Percentiles rank a stretch among this genome's conserved stretches.
phyloP scores from a whole-genome alignment of 2,888 invertebrate species.

The Conomelus anceps region DNA sequence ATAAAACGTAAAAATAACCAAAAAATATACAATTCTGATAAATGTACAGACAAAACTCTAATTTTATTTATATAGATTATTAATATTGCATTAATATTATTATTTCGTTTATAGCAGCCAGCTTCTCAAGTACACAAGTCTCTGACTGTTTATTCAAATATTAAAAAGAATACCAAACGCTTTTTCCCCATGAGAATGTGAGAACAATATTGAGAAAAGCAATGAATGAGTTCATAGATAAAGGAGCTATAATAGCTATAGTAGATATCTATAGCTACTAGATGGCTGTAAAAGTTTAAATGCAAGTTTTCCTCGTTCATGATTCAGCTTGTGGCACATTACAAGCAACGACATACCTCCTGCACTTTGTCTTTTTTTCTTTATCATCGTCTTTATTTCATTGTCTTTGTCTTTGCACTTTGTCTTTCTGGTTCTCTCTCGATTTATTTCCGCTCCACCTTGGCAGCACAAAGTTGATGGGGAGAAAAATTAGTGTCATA shows the following conservation, averaged over 20 bases:
- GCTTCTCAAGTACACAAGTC: too few relatives aligned
- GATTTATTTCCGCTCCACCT: conserved; percentile 28
- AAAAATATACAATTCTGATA: too few relatives aligned
- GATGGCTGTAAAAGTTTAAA: not conserved
- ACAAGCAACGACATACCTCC: not conserved
- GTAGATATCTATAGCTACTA: too few relatives aligned
- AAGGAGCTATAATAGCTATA: too few relatives aligned
- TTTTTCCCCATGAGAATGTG: not conserved
- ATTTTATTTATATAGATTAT: too few relatives aligned
- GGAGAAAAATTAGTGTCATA: conserved; percentile 35
- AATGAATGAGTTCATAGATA: not conserved
- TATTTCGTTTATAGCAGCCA: too few relatives aligned
- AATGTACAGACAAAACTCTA: too few relatives aligned
- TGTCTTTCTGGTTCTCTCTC: conserved; percentile 23
- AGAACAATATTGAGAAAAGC: not conserved
- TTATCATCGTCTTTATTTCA: conserved; percentile 18
- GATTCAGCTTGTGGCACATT: not conserved
- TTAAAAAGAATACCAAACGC: too few relatives aligned
- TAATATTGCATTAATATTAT: too few relatives aligned
- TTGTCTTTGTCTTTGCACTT: conserved; percentile 13
- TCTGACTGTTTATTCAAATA: too few relatives aligned
- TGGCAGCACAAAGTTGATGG: conserved; percentile 36
- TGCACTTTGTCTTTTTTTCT: conserved; percentile 19
- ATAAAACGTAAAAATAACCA: too few relatives aligned
- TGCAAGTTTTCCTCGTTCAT: not conserved